A percentile compares a stretch with the other conserved stretches of the same genome.
These are phyloP conservation scores for Melanogrammus aeglefinus DNA, from an alignment of 2,797 vertebrate species.

Conservation along the genomic window DNA sequence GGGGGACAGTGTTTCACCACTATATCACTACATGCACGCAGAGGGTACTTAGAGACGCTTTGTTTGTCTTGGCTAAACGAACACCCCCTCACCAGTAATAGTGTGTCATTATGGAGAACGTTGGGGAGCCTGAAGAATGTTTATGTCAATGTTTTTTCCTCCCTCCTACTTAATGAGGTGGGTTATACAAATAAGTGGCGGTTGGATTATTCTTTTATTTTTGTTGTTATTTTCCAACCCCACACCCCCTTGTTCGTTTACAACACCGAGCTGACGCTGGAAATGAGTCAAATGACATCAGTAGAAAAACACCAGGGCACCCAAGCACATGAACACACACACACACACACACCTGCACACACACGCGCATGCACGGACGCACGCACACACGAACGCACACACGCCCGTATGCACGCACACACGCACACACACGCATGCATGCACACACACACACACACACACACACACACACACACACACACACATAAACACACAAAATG, in stretches of 20 bases:
- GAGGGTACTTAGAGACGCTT: constrained; percentile 55
- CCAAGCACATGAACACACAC: no score
- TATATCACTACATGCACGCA: constrained; percentile 62
- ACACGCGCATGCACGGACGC: not conserved
- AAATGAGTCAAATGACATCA: no score
- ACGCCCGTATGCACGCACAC: no score
- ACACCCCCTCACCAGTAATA: constrained; percentile 51
- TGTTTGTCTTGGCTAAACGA: constrained; percentile 69
- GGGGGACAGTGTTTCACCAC: constrained; percentile 52
- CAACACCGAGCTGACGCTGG: no score
- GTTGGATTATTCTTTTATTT: constrained; percentile 12
- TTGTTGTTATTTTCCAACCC: constrained; percentile 15
- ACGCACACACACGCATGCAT: no score
- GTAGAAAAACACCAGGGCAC: no score
- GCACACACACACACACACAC: no score
- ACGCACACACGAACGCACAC: not conserved
- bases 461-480: not conserved
- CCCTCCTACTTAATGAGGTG: constrained; percentile 48
- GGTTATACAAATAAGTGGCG: constrained; percentile 40
- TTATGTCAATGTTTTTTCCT: constrained; percentile 37
- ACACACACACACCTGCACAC: not conserved
- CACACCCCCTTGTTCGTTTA: constrained; percentile 13
- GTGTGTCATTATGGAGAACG: constrained; percentile 52
- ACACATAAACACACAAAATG: not conserved
- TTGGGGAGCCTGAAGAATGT: constrained; percentile 36